Evolutionary conservation across 2,888 invertebrate species (phyloP).

Genomic region (Pasiphila rectangulata): DNA sequence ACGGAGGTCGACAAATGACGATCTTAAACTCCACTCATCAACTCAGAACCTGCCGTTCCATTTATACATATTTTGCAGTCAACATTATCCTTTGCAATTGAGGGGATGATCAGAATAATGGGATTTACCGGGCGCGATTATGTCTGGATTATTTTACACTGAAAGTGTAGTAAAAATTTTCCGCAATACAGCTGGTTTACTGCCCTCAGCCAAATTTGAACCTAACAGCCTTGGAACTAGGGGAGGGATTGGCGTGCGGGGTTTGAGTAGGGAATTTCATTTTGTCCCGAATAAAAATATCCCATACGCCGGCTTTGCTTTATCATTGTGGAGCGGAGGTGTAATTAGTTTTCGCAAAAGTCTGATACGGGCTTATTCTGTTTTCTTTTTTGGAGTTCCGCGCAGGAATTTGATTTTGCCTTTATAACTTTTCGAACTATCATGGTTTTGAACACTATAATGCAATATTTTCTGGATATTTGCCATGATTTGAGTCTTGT

Average conservation of each 20-base stretch:
- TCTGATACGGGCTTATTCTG: slow-evolving; percentile 54
- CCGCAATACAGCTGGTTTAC: slow-evolving; percentile 37
- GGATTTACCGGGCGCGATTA: slow-evolving; percentile 78
- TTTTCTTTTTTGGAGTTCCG: neutral
- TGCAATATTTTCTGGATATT: no score
- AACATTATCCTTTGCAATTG: slow-evolving; percentile 43
- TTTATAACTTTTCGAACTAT: no score
- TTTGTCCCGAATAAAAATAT: slow-evolving; percentile 79
- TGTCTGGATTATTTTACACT: slow-evolving; percentile 74
- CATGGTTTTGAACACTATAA: no score
- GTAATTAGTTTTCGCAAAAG: slow-evolving; percentile 78
- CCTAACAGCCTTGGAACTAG: neutral
- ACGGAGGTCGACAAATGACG: no score
- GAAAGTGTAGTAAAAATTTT: slow-evolving; percentile 65
- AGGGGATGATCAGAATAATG: slow-evolving; percentile 74
- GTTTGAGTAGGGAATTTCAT: slow-evolving; percentile 62
- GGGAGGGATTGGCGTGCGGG: slow-evolving; percentile 32
- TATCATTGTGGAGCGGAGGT: slow-evolving; percentile 75
- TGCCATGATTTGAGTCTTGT: no score
- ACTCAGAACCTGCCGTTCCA: slow-evolving; percentile 2
- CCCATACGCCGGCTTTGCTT: slow-evolving; percentile 79
- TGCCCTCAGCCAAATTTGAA: slow-evolving; percentile 18
- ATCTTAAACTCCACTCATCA: no score
- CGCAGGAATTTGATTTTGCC: no score
- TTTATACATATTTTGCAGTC: slow-evolving; percentile 18